Evolutionary conservation across 1,140 invertebrate species (phyloP).

Genomic region (Microplitis demolitor): DNA sequence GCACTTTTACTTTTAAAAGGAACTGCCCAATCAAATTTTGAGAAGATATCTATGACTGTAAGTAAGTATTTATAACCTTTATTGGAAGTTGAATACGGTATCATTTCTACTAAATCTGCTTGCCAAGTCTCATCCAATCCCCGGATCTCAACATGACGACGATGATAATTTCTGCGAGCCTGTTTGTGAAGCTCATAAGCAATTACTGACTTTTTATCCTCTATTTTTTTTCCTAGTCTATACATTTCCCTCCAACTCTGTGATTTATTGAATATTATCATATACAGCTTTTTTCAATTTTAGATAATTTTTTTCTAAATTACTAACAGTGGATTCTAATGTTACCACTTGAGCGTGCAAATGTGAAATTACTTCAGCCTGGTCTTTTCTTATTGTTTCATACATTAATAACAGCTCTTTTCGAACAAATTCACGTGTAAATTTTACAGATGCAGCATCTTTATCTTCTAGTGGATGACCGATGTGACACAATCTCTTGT

Average conservation of each 20-base stretch:
- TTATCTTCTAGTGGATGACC: background rate
- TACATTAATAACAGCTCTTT: background rate
- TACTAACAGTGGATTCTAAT: background rate
- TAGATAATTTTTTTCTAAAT: no score
- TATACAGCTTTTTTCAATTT: no score
- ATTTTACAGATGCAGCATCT: background rate
- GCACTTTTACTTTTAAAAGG: conserved; percentile 18
- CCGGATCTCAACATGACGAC: conserved; percentile 2
- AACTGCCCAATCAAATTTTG: conserved; percentile 23
- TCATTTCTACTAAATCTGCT: conserved; percentile 9
- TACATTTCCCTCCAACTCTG: background rate
- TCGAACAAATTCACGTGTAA: background rate
- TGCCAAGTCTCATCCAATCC: background rate
- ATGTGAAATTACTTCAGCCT: background rate
- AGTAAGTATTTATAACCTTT: conserved; percentile 27
- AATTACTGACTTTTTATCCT: background rate
- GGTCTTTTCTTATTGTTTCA: background rate
- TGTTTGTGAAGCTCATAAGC: background rate
- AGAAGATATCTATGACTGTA: conserved; percentile 26
- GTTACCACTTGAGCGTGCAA: background rate
- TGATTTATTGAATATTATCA: background rate
- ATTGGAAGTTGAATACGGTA: background rate
- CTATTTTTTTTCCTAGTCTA: background rate
- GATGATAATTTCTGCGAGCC: background rate
- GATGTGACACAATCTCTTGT: conserved; percentile 21